A percentile compares a stretch with the other conserved stretches of the same genome.
Evolutionary conservation across 2,797 vertebrate genomes (phyloP).

Genomic region (Vespertilio murinus): DNA sequence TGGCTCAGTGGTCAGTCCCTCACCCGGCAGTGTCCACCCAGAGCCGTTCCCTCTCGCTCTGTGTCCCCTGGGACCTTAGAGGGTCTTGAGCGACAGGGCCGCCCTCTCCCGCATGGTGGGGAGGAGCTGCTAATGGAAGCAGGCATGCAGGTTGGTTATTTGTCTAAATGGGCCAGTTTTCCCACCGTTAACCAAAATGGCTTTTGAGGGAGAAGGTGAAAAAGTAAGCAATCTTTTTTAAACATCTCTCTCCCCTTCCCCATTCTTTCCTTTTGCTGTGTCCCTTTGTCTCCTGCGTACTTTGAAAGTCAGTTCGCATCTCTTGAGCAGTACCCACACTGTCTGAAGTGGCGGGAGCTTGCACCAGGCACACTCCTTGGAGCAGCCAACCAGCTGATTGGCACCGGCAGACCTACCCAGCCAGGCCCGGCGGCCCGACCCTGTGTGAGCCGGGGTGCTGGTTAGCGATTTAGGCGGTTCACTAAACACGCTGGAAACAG

Average conservation of each 20-base stretch:
- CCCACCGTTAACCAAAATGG: not conserved
- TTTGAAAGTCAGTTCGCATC: not conserved
- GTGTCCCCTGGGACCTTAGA: not conserved
- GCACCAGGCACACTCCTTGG: not conserved
- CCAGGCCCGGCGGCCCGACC: not conserved
- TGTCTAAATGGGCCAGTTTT: not conserved
- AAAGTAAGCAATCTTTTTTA: not conserved
- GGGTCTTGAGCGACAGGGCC: not conserved
- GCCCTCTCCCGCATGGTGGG: not conserved
- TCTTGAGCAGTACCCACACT: not conserved
- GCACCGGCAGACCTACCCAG: accelerated
- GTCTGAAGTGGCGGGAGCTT: not conserved
- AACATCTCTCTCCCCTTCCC: not conserved
- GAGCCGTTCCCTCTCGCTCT: not conserved
- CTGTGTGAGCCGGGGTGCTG: not conserved
- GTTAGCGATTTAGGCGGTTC: not conserved
- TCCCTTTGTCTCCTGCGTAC: not conserved
- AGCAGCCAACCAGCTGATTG: not conserved
- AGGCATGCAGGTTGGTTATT: not conserved
- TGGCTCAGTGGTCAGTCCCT: not conserved
- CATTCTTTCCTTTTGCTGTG: not conserved
- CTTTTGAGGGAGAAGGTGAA: conserved; percentile 11
- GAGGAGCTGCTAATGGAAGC: not conserved
- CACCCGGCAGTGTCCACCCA: not conserved
- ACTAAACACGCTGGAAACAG: not conserved